These are phyloP conservation scores for Crypturellus undulatus DNA, from an alignment of 2,113 vertebrate genomes.

Conservation along the genomic window DNA sequence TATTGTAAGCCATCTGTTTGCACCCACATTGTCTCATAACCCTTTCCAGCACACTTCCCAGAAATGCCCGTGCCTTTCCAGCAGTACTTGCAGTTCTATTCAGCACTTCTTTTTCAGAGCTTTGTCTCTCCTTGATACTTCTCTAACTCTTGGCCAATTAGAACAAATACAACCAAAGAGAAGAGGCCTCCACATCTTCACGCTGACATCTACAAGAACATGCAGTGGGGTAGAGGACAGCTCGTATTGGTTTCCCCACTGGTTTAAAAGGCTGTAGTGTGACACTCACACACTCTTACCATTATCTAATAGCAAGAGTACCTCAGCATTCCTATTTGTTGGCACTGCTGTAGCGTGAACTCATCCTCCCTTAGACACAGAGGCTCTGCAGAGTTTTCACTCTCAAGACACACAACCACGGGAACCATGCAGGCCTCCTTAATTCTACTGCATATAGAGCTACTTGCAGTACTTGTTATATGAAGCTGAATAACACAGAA, in stretches of 20 bases:
- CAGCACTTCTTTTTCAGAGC: background rate
- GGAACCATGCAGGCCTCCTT: background rate
- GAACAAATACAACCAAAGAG: background rate
- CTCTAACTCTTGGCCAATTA: background rate
- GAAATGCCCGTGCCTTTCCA: background rate
- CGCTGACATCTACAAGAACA: background rate
- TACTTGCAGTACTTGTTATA: background rate
- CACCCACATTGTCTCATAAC: background rate
- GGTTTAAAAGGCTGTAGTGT: background rate
- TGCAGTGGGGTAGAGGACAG: background rate
- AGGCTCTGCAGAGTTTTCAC: background rate
- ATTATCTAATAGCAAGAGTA: background rate
- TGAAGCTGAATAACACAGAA: background rate
- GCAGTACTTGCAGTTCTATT: background rate
- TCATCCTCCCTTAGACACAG: background rate
- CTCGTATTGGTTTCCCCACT: background rate
- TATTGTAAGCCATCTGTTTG: background rate
- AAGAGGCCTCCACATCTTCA: background rate
- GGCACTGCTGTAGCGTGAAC: fast-evolving
- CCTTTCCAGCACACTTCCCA: background rate
- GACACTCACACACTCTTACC: background rate
- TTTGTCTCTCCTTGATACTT: background rate
- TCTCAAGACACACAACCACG: background rate
- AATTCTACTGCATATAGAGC: background rate
- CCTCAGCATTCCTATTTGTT: background rate